These are phyloP conservation scores for Homarus americanus DNA, from an alignment of 1,140 invertebrate genomes.

Conservation along the genomic window DNA sequence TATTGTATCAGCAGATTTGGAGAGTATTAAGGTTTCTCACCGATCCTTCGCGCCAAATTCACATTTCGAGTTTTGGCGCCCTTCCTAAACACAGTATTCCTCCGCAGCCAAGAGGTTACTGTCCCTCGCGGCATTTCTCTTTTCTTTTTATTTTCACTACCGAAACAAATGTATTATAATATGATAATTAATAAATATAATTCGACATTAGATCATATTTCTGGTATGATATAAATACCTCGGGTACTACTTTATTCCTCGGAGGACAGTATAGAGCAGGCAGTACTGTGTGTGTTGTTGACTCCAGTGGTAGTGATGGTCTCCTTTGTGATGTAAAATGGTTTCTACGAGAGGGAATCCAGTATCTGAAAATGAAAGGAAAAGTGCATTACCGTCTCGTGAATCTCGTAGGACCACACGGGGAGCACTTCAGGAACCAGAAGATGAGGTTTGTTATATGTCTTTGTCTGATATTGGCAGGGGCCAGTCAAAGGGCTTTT, in stretches of 20 bases:
- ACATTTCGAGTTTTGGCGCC: constrained; percentile 22
- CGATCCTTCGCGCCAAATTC: constrained; percentile 25
- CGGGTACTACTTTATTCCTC: not conserved
- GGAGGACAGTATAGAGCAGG: not conserved
- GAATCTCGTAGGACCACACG: constrained; percentile 37
- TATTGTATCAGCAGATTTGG: no score
- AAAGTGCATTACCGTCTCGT: constrained; percentile 34
- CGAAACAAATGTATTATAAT: no score
- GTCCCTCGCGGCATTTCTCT: not conserved
- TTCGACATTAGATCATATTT: no score
- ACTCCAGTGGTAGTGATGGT: constrained; percentile 4
- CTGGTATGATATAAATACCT: no score
- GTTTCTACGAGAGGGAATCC: constrained; percentile 54
- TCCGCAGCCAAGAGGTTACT: not conserved
- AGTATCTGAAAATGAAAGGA: constrained; percentile 27
- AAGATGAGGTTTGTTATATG: constrained; percentile 25
- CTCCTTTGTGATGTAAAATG: constrained; percentile 33
- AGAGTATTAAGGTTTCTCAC: not conserved
- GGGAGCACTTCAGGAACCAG: constrained; percentile 56
- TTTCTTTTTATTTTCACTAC: not conserved
- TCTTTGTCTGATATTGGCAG: constrained; percentile 35
- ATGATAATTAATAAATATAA: no score
- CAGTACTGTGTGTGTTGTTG: constrained; percentile 21
- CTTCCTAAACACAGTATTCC: not conserved
- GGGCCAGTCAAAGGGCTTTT: not conserved